Percentiles rank a stretch among this genome's conserved stretches.
Conservation (phyloP, 23 tunicate species). For the Aplidium turbinatum region DNA sequence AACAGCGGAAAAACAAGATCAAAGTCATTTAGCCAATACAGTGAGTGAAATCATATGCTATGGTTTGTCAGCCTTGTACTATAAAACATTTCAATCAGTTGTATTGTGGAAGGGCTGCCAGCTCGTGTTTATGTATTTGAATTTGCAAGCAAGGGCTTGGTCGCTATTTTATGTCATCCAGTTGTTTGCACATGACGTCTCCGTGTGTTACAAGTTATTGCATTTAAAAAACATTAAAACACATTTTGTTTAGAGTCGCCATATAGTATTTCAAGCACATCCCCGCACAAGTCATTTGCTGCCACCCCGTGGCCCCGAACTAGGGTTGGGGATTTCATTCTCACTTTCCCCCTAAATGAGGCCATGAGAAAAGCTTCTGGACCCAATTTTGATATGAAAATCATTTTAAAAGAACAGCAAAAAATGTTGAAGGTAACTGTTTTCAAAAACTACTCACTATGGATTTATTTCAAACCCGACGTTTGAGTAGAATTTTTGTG, state of each 20-base stretch:
- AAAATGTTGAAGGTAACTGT: constrained; percentile 70
- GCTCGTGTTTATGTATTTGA: too few relatives aligned
- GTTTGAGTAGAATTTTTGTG: too few relatives aligned
- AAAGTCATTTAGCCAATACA: constrained; percentile 11
- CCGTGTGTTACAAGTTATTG: too few relatives aligned
- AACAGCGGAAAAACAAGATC: constrained; percentile 12
- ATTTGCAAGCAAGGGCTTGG: too few relatives aligned
- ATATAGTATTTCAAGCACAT: constrained; percentile 76
- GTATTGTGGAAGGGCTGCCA: too few relatives aligned
- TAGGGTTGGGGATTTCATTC: constrained; percentile 82
- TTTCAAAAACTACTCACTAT: too few relatives aligned
- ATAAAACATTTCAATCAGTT: too few relatives aligned
- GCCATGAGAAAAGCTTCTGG: constrained; percentile 81
- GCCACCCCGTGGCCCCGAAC: constrained; percentile 80
- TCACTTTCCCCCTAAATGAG: constrained; percentile 75
- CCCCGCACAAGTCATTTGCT: constrained; percentile 7
- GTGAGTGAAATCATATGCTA: too few relatives aligned
- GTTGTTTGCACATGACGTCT: not conserved
- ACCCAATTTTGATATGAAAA: constrained; percentile 68
- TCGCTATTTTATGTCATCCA: not conserved
- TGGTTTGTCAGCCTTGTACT: too few relatives aligned
- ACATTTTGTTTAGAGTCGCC: constrained; percentile 58
- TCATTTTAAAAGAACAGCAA: constrained; percentile 64
- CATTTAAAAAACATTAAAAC: too few relatives aligned
- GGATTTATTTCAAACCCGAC: too few relatives aligned